Conservation (phyloP, 2,888 invertebrate species). For the Amphipyra tragopoginis region DNA sequence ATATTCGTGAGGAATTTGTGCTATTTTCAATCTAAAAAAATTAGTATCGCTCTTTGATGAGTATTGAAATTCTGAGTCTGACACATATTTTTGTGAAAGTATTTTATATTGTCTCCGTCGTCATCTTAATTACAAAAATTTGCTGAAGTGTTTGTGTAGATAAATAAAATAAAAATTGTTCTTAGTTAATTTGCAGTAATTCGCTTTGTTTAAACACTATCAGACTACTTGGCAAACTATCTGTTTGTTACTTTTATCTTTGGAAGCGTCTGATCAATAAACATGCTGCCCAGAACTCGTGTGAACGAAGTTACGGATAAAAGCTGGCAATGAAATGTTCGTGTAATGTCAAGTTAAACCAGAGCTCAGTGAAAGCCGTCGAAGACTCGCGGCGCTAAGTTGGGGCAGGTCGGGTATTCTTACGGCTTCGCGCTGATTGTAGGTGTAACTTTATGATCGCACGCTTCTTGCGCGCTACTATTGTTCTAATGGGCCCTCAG, state of each 20-base stretch:
- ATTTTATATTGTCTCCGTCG: not conserved
- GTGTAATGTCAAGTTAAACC: conserved; percentile 46
- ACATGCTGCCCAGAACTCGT: conserved; percentile 11
- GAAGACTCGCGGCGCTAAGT: conserved; percentile 68
- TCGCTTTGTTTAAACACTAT: too few species aligned
- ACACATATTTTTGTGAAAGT: conserved; percentile 4
- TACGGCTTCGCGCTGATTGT: conserved; percentile 78
- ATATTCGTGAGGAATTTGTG: conserved; percentile 64
- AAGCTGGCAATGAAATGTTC: conserved; percentile 45
- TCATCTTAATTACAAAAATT: not conserved
- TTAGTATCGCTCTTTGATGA: conserved; percentile 34
- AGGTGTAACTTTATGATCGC: conserved; percentile 85
- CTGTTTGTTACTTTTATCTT: conserved; percentile 4
- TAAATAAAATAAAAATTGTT: too few species aligned
- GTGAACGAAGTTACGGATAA: conserved; percentile 12
- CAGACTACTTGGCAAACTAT: too few species aligned
- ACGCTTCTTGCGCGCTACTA: conserved; percentile 84
- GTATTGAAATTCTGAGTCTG: conserved; percentile 17
- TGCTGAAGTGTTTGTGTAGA: too few species aligned
- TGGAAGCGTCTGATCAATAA: conserved; percentile 16
- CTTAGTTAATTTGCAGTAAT: too few species aligned
- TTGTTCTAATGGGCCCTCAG: conserved; percentile 84
- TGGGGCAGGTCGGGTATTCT: conserved; percentile 80
- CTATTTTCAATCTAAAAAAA: conserved; percentile 66
- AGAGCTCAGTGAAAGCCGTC: conserved; percentile 53